Evolutionary conservation across 2,113 vertebrate genomes (phyloP), one percentile per base, ranked within the genome.

Genomic region (Emberiza fucata): DNA sequence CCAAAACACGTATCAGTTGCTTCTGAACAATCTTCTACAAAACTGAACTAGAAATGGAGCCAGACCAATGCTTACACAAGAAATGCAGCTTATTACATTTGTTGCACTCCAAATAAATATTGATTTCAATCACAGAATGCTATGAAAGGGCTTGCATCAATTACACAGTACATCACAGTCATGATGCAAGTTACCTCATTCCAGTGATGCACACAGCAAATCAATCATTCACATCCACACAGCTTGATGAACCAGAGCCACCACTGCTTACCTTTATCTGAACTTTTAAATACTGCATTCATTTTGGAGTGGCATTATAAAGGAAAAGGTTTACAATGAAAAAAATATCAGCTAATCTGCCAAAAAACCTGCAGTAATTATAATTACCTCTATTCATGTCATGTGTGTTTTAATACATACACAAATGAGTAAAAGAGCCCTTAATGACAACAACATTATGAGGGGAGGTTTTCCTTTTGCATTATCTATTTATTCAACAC

Each of bases 401-500:
- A 90, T 97, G 94, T 94, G 81, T 96, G 69, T 97, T 97, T 97
- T 98, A 98, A 97, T 97, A 97, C 95, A 97, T 91, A 97, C 88
- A 97, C 96, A 97, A 97, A 98, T 94, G 96, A 97, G 94, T 95
- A 97, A 97, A 95, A 97, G 97, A 97, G 96, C 86, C 63, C 95
- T 97, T 98, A 98, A 98, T 97, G 97, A 97, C 97, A 98, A 97
- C 94, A 98, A 97, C 96, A 98, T 98, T 97, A 97, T 97, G 95
- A 98, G 95, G 96, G 97, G 97, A 98, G 97, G 97, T 97, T 98
- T 98, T 95, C 97, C 95, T 98, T 97, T 97, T 98, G 97, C 96
- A 98, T 98, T 98, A 98, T 98, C 98, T 98, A 98, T 98, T 98
- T 98, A 98, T 98, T 98, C 98, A 98, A 98, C 98, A 95, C 97